Conservation (phyloP, 2,113 vertebrate genomes). For the Furnarius figulus region DNA sequence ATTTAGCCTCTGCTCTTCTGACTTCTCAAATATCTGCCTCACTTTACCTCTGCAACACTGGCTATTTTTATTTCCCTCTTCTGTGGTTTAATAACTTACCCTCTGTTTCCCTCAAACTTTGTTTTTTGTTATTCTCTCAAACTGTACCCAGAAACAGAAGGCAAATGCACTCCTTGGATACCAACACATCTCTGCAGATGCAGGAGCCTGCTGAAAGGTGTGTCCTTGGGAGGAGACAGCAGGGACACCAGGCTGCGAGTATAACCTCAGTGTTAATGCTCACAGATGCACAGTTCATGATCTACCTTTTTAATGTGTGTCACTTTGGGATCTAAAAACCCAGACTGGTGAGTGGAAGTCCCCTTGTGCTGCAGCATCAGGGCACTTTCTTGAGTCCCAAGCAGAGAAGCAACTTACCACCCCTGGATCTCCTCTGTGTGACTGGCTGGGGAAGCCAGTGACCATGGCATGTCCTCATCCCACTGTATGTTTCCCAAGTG, state of each 20-base stretch:
- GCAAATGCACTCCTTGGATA: background rate
- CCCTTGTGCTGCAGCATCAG: background rate
- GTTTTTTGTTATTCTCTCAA: background rate
- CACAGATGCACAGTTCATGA: conserved; percentile 5
- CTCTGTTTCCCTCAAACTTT: background rate
- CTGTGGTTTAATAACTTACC: background rate
- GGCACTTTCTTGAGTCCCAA: background rate
- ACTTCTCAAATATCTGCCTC: background rate
- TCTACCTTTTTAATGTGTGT: background rate
- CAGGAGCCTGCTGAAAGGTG: background rate
- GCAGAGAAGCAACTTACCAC: background rate
- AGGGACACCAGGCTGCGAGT: background rate
- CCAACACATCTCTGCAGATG: background rate
- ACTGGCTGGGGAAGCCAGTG: background rate
- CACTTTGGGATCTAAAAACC: background rate
- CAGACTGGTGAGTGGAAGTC: background rate
- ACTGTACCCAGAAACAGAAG: background rate
- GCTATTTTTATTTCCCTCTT: background rate
- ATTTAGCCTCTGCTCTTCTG: background rate
- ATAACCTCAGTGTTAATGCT: background rate
- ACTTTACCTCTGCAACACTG: background rate
- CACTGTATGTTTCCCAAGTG: background rate
- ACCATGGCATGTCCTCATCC: background rate
- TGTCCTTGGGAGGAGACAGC: background rate
- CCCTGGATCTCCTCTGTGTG: background rate